These are phyloP conservation scores for Ctenomys sociabilis DNA, from an alignment of 2,113 vertebrate species.

Conservation along the genomic window DNA sequence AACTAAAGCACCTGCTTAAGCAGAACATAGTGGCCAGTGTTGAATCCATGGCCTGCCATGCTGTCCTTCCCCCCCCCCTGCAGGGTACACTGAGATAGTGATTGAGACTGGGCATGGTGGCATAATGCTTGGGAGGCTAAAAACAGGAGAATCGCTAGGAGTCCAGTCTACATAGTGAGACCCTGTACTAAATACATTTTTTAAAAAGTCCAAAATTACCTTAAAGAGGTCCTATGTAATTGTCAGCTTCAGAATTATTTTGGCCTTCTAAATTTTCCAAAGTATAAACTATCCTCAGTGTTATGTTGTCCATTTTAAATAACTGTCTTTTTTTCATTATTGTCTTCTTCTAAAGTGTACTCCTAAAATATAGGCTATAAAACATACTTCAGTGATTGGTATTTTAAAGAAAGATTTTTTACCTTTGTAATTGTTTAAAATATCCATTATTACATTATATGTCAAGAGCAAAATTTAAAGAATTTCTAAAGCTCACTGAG, in stretches of 20 bases:
- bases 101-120: no score
- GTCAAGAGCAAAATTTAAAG: constrained; percentile 39
- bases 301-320: neutral
- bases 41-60: no score
- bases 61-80: no score
- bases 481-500: constrained; percentile 44
- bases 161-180: no score
- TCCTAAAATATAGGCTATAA: constrained; percentile 34
- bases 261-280: neutral
- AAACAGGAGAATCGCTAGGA: no score
- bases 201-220: neutral
- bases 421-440: constrained; percentile 42
- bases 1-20: no score
- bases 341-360: neutral
- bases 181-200: no score
- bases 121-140: no score
- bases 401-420: constrained; percentile 20
- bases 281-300: constrained; percentile 5
- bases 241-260: constrained; percentile 30
- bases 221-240: neutral
- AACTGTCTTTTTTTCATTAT: constrained; percentile 23
- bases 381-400: constrained; percentile 30
- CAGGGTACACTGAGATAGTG: no score
- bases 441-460: constrained; percentile 12
- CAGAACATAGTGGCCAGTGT: no score